Conservation (phyloP, 2,888 invertebrate species). For the Pardosa pseudoannulata region DNA sequence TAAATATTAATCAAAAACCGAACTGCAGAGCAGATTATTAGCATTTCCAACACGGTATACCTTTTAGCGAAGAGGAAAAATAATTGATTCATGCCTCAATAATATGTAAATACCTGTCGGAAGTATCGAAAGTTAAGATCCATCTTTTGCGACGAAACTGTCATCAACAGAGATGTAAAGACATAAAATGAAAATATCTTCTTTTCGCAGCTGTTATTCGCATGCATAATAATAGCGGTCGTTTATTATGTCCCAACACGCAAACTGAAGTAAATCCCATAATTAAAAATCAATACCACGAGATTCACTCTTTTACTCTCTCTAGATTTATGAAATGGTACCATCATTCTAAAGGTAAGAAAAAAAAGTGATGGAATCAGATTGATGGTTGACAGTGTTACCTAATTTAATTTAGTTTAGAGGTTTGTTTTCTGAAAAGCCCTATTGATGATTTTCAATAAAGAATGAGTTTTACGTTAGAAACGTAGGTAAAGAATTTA, state of each 20-base stretch:
- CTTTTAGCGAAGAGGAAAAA: neutral
- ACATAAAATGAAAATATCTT: slow-evolving; percentile 53
- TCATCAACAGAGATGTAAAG: slow-evolving; percentile 25
- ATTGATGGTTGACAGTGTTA: too few relatives aligned
- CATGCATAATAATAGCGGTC: slow-evolving; percentile 33
- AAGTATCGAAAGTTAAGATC: slow-evolving; percentile 22
- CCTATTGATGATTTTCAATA: too few relatives aligned
- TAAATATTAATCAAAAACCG: neutral
- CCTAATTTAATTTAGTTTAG: too few relatives aligned
- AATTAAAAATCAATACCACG: slow-evolving; percentile 62
- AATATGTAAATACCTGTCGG: slow-evolving; percentile 39
- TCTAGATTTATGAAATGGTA: slow-evolving; percentile 41
- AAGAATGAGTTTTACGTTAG: too few relatives aligned
- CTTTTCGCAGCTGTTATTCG: slow-evolving; percentile 38
- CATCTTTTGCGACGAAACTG: slow-evolving; percentile 23
- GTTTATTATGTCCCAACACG: slow-evolving; percentile 61
- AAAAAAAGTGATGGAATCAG: too few relatives aligned
- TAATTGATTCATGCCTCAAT: slow-evolving; percentile 12
- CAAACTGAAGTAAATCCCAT: slow-evolving; percentile 53
- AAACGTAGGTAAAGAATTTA: too few relatives aligned
- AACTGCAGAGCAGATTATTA: neutral
- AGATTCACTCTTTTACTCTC: slow-evolving; percentile 13
- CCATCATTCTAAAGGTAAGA: too few relatives aligned
- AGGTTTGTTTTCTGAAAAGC: too few relatives aligned
- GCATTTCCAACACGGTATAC: neutral